Percentiles rank a stretch among this genome's conserved stretches.
These are phyloP conservation scores for Hapalemur alaotrensis DNA, from an alignment of 2,797 vertebrate species.

Conservation along the genomic window DNA sequence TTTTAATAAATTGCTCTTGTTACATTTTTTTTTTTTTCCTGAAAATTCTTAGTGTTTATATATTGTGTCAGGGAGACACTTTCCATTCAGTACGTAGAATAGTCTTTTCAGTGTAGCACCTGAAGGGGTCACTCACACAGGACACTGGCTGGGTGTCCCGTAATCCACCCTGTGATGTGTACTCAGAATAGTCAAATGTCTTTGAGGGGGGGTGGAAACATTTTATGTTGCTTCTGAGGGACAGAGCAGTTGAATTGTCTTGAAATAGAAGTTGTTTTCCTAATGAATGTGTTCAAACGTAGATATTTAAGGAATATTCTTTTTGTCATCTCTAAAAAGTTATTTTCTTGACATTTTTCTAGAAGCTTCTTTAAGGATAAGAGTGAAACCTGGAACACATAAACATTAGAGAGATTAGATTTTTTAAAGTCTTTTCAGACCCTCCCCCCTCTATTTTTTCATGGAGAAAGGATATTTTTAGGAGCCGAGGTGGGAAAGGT, in stretches of 20 bases:
- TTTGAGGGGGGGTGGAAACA: neutral
- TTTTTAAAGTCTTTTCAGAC: neutral
- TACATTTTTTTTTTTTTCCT: neutral
- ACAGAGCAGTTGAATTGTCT: neutral
- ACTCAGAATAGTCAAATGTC: neutral
- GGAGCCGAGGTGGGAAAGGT: neutral
- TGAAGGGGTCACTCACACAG: conserved; percentile 74
- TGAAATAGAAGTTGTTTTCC: conserved; percentile 23
- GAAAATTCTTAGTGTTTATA: neutral
- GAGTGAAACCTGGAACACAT: neutral
- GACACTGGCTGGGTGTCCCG: neutral
- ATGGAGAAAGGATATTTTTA: neutral
- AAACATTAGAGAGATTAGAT: neutral
- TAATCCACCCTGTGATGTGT: neutral
- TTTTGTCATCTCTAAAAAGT: neutral
- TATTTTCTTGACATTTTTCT: conserved; percentile 44
- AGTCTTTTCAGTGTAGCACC: conserved; percentile 54
- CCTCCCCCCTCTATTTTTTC: neutral
- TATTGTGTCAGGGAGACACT: neutral
- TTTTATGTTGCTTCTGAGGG: neutral
- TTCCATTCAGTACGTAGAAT: neutral
- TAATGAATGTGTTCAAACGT: neutral
- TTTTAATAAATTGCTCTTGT: neutral
- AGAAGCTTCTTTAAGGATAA: conserved; percentile 2
- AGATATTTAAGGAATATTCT: neutral